Evolutionary conservation across 2,797 vertebrate genomes (phyloP).

Genomic region (Oreochromis grahami): DNA sequence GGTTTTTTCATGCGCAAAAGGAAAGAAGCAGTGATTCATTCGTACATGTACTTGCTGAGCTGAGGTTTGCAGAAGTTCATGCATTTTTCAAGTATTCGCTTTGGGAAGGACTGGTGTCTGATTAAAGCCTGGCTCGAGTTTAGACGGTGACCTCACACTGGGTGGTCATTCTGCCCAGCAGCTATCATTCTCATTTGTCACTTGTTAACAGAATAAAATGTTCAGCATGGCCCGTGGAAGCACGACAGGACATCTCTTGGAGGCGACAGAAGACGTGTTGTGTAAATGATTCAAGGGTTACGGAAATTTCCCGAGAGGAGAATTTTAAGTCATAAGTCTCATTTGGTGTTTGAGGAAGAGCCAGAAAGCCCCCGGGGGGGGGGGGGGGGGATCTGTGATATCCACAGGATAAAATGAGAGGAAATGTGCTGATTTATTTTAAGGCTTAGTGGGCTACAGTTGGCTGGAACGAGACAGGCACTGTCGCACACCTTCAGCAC

Average conservation of each 20-base stretch:
- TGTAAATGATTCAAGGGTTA: constrained; percentile 34
- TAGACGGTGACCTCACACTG: constrained; percentile 20
- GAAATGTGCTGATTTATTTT: constrained; percentile 29
- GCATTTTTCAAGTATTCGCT: constrained; percentile 29
- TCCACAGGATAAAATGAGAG: constrained; percentile 19
- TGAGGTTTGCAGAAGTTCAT: constrained; percentile 25
- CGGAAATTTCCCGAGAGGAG: constrained; percentile 25
- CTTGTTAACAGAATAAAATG: constrained; percentile 28
- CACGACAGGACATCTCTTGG: constrained; percentile 11
- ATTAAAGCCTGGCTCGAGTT: constrained; percentile 37
- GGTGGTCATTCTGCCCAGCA: constrained; percentile 40
- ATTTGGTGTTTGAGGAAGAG: constrained; percentile 17
- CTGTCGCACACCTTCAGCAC: constrained; percentile 18
- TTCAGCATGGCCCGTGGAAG: not conserved
- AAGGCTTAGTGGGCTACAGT: not conserved
- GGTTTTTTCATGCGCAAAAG: constrained; percentile 1
- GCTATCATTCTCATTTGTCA: constrained; percentile 1
- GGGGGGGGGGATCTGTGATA: constrained; percentile 12
- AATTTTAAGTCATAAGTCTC: constrained; percentile 9
- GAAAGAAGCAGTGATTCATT: constrained; percentile 38
- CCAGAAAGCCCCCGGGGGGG: not conserved
- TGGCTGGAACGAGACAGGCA: not conserved
- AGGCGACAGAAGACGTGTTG: constrained; percentile 11
- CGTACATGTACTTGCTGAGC: constrained; percentile 2
- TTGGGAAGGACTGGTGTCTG: not conserved